Evolutionary conservation across 2,797 vertebrate genomes (phyloP).

Genomic region (Pangasius djambal): DNA sequence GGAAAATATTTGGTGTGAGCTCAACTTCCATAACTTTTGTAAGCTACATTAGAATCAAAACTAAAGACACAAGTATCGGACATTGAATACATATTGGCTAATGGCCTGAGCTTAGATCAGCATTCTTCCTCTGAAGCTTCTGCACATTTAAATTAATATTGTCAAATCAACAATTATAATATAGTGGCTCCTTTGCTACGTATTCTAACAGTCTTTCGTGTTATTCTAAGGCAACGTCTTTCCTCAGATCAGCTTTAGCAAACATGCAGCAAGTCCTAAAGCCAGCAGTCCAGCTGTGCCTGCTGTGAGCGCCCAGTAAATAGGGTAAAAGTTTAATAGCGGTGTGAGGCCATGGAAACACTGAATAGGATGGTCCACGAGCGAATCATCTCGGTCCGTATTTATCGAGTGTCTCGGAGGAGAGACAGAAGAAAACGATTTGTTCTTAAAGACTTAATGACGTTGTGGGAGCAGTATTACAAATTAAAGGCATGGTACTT

Average conservation of each 20-base stretch:
- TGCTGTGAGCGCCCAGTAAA: background rate
- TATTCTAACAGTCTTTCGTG: background rate
- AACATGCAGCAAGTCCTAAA: background rate
- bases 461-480: background rate
- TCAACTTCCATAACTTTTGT: background rate
- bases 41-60: background rate
- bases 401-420: background rate
- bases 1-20: background rate
- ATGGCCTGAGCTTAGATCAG: background rate
- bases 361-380: background rate
- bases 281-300: background rate
- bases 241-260: background rate
- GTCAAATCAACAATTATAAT: background rate
- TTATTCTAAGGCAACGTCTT: background rate
- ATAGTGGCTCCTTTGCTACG: background rate
- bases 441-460: background rate
- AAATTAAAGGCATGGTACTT: background rate
- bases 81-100: background rate
- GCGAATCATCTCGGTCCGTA: background rate
- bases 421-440: background rate
- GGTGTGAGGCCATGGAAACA: slow-evolving; percentile 4
- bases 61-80: background rate
- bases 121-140: background rate
- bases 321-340: background rate
- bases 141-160: background rate